A percentile compares a stretch with the other conserved stretches of the same genome.
Evolutionary conservation across 2,113 vertebrate species (phyloP).

Genomic region (Meleagris gallopavo): DNA sequence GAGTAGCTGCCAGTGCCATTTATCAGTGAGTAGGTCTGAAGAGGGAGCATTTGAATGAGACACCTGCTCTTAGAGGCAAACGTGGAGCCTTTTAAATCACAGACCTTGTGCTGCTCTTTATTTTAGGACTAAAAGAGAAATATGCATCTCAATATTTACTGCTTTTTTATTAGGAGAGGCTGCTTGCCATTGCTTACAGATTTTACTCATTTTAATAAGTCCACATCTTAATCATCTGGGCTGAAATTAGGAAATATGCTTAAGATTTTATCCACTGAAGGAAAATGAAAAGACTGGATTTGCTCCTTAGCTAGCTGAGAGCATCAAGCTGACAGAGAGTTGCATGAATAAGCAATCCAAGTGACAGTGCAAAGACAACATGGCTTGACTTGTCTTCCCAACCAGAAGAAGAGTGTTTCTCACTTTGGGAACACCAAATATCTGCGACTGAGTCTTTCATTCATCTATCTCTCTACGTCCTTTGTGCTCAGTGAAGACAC

Average conservation of each 20-base stretch:
- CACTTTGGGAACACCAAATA: not conserved
- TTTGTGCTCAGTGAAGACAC: not conserved
- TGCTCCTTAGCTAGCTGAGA: not conserved
- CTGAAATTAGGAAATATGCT: not conserved
- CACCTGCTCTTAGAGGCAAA: not conserved
- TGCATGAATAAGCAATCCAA: accelerated
- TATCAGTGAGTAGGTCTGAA: not conserved
- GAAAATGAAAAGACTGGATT: not conserved
- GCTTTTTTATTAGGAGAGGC: not conserved
- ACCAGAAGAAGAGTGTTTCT: not conserved
- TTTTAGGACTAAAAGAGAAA: not conserved
- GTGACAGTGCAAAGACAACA: not conserved
- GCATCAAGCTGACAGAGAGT: not conserved
- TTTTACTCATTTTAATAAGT: not conserved
- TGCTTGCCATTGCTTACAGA: not conserved
- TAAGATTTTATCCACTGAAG: not conserved
- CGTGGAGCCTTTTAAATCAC: not conserved
- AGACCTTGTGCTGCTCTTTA: not conserved
- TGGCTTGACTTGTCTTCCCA: not conserved
- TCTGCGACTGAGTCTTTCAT: not conserved
- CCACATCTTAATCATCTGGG: not conserved
- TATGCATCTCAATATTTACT: not conserved
- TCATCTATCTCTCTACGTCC: not conserved
- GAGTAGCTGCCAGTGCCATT: not conserved
- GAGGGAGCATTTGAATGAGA: not conserved